Evolutionary conservation across 1,140 invertebrate genomes (phyloP).

Genomic region (Drosophila carrolli): DNA sequence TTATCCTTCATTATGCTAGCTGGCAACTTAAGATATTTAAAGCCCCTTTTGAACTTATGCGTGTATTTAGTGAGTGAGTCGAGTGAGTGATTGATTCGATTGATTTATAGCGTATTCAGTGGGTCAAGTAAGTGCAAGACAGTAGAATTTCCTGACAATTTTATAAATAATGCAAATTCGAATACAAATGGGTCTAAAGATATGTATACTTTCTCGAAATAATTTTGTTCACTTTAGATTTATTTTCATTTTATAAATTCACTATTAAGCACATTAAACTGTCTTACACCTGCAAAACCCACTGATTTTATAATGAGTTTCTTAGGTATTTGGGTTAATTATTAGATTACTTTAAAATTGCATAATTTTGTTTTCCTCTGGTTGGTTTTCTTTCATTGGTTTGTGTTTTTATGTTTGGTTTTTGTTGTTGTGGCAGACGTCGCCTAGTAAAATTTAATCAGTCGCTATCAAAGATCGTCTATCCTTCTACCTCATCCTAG

Average conservation of each 20-base stretch:
- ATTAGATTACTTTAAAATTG: constrained; percentile 67
- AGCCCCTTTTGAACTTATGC: constrained; percentile 79
- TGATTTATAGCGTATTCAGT: constrained; percentile 58
- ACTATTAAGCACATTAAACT: background rate
- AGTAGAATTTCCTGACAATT: background rate
- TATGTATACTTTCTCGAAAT: constrained; percentile 22
- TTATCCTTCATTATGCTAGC: constrained; percentile 65
- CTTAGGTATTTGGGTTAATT: constrained; percentile 76
- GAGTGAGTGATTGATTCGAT: constrained; percentile 59
- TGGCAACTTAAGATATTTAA: constrained; percentile 80
- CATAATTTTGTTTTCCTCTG: constrained; percentile 21
- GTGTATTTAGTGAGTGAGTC: constrained; percentile 63
- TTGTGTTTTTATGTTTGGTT: constrained; percentile 27
- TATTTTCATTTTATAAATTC: background rate
- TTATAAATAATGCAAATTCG: background rate
- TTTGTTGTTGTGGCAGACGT: constrained; percentile 63
- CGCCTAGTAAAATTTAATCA: constrained; percentile 80
- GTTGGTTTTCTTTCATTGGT: constrained; percentile 29
- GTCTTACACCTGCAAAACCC: background rate
- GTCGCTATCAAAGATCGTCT: constrained; percentile 66
- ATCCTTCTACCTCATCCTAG: constrained; percentile 33
- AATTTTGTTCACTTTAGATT: background rate
- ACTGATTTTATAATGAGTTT: constrained; percentile 28
- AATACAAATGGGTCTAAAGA: constrained; percentile 8
- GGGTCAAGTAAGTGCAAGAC: background rate